Percentiles rank a stretch among this genome's conserved stretches.
Evolutionary conservation across 2,888 invertebrate genomes (phyloP).

Genomic region (Cordilura impudica): DNA sequence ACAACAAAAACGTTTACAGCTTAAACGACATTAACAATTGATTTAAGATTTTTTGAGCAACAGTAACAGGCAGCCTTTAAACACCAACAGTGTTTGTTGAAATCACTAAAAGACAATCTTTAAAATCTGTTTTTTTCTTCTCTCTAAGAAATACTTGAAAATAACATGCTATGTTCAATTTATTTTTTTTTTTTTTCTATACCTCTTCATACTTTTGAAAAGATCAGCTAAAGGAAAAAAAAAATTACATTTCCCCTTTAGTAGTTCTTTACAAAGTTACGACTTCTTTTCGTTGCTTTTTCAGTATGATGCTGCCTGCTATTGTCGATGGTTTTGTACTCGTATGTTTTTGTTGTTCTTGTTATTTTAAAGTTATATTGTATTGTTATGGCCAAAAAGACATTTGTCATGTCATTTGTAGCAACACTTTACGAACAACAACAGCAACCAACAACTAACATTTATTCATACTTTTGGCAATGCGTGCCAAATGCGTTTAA

Average conservation of each 20-base stretch:
- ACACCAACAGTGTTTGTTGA: constrained; percentile 64
- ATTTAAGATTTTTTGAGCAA: constrained; percentile 38
- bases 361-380: constrained; percentile 33
- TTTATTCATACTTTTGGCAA: background rate
- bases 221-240: background rate
- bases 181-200: background rate
- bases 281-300: constrained; percentile 23
- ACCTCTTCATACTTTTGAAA: too few species aligned
- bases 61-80: constrained; percentile 50
- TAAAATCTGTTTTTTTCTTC: constrained; percentile 49
- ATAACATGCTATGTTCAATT: constrained; percentile 50
- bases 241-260: constrained; percentile 20
- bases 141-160: constrained; percentile 49
- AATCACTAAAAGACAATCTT: constrained; percentile 63
- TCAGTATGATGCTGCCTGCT: constrained; percentile 18
- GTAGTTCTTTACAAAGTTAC: constrained; percentile 25
- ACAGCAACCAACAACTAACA: constrained; percentile 13
- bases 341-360: background rate
- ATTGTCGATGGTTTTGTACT: constrained; percentile 28
- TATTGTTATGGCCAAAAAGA: constrained; percentile 65
- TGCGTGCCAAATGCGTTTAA: constrained; percentile 51
- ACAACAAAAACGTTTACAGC: constrained; percentile 5
- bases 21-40: constrained; percentile 53
- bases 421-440: constrained; percentile 62
- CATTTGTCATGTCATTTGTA: constrained; percentile 76